These are phyloP conservation scores for Craseonycteris thonglongyai DNA, from an alignment of 2,113 vertebrate genomes.

Conservation along the genomic window DNA sequence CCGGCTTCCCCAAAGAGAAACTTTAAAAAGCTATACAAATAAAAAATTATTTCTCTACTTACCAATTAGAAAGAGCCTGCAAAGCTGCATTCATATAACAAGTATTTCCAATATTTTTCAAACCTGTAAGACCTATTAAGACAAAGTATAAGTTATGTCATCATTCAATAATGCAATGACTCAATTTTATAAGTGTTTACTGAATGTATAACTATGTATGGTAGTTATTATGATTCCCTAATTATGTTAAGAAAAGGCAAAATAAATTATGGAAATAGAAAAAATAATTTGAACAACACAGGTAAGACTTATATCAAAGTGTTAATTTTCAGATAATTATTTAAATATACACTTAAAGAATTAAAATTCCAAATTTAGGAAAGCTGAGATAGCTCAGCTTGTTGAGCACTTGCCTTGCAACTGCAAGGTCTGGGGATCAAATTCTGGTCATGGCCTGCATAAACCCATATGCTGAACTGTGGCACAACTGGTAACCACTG, in stretches of 20 bases:
- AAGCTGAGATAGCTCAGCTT: too few species aligned
- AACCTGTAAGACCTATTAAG: slow-evolving; percentile 90
- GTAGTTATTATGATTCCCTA: not conserved
- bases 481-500: too few species aligned
- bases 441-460: too few species aligned
- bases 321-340: slow-evolving; percentile 14
- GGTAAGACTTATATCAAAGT: not conserved
- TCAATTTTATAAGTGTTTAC: not conserved
- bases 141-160: slow-evolving; percentile 43
- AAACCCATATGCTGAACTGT: too few species aligned
- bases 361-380: not conserved
- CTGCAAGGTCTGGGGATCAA: too few species aligned
- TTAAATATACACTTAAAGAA: not conserved
- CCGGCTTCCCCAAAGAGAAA: too few species aligned
- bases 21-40: not conserved
- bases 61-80: slow-evolving; percentile 99
- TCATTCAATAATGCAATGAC: not conserved
- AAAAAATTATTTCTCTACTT: slow-evolving; percentile 64
- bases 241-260: not conserved
- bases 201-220: not conserved
- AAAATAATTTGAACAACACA: not conserved
- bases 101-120: slow-evolving; percentile 99
- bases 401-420: too few species aligned
- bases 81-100: slow-evolving; percentile 99
- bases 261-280: not conserved